These are phyloP conservation scores for Caenorhabditis becei DNA, from an alignment of 2,888 invertebrate species.

Conservation along the genomic window DNA sequence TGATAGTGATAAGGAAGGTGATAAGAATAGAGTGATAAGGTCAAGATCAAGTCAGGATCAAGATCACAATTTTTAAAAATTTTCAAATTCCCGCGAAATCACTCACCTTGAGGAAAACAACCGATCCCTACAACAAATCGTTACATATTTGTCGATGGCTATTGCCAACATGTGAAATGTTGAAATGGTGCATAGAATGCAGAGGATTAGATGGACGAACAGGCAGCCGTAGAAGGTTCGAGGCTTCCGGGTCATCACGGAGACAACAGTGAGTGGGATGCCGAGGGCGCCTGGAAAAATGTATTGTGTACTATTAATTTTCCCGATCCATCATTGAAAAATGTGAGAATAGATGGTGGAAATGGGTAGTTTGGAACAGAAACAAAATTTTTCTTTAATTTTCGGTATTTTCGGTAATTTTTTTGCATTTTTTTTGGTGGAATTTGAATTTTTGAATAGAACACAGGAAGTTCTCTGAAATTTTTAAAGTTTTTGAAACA, in stretches of 20 bases:
- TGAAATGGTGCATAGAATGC: conserved; percentile 80
- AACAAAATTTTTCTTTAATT: no score
- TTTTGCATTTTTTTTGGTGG: no score
- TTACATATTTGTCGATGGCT: conserved; percentile 80
- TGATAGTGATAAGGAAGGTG: no score
- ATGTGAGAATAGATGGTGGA: no score
- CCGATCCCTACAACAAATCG: conserved; percentile 77
- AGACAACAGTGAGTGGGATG: conserved; percentile 79
- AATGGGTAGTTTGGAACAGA: no score
- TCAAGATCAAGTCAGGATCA: no score
- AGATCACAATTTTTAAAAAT: no score
- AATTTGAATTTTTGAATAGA: no score
- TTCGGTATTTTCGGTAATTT: no score
- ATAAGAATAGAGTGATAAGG: not conserved
- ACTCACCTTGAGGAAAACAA: conserved; percentile 69
- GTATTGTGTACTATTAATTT: not conserved
- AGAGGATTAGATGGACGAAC: conserved; percentile 78
- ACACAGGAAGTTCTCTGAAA: no score
- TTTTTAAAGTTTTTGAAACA: no score
- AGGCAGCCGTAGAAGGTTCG: conserved; percentile 75
- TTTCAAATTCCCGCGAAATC: not conserved
- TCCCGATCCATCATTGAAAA: not conserved
- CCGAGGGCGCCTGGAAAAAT: conserved; percentile 74
- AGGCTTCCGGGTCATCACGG: conserved; percentile 75
- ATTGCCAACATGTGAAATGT: conserved; percentile 81